phyloP scores from a whole-genome alignment of 2,888 invertebrate species.

The Desoria tigrina region DNA sequence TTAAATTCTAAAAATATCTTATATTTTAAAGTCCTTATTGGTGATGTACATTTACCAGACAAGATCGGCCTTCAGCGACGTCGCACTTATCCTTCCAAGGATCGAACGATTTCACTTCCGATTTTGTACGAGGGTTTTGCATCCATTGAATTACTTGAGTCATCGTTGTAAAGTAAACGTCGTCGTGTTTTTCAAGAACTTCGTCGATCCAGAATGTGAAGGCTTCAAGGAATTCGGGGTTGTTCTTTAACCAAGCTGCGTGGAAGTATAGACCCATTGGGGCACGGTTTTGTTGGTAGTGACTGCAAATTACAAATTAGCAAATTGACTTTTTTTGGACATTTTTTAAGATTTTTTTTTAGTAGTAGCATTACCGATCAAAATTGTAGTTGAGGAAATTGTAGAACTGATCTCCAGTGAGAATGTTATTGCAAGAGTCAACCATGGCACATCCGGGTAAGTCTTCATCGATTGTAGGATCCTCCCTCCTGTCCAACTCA shows the following conservation, averaged over 20 bases:
- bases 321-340: constrained; percentile 2
- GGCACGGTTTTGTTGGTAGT: constrained; percentile 89
- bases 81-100: constrained; percentile 92
- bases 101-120: constrained; percentile 87
- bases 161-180: constrained; percentile 93
- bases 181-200: constrained; percentile 77
- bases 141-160: constrained; percentile 93
- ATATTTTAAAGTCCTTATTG: too few relatives aligned
- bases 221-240: constrained; percentile 87
- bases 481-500: constrained; percentile 86
- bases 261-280: constrained; percentile 83
- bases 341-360: too few relatives aligned
- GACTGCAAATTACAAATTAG: constrained; percentile 57
- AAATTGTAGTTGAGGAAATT: constrained; percentile 92
- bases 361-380: constrained; percentile 73
- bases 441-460: constrained; percentile 92
- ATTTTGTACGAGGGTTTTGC: constrained; percentile 81
- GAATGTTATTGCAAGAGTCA: constrained; percentile 84
- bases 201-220: constrained; percentile 94
- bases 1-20: too few relatives aligned
- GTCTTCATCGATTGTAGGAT: constrained; percentile 84
- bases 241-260: constrained; percentile 91
- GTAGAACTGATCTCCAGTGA: constrained; percentile 89
- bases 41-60: constrained; percentile 56
- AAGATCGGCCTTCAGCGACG: constrained; percentile 61